Base-by-base conservation (phyloP, 2,113 vertebrate genomes). In the Electrona antarctica region DNA sequence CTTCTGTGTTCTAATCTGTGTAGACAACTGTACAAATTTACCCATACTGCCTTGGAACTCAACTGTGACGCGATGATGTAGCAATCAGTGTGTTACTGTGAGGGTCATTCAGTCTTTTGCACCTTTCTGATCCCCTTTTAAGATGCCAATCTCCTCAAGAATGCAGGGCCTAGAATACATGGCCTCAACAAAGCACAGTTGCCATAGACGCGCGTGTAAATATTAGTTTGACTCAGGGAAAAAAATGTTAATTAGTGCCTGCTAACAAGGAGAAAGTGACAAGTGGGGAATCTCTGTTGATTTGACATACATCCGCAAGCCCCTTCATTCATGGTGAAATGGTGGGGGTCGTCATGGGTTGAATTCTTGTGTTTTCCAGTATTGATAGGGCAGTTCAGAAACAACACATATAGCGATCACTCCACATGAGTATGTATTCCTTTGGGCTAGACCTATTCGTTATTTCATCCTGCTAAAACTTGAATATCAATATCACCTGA, bases 131-230 rank as follows among this genome's bases (percentile, higher is more conserved):
- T 88, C 87, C 85, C 80, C 87, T 89, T 92, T 91, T 89, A 87
- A 92, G 84, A 88, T 86, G 84, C 78, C 86, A 91, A 87, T 92
- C 89, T 88, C 80, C 87, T 81, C 68, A 91, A 86, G 90, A 93
- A 93, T 91, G 88, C 41, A 41, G 21, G 72, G 76, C 80, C 67
- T 78, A 85, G 83, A 88, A 90, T 84, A 86, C 85, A 73, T 75
- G 49, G 76, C 83, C 69, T 82, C 82, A 21, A 90, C 85, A 93
- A 90, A 90, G 86, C 71, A 86, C 79, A 81, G 87, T 92, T 91
- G 85, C 90, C 87, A 90, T 93, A 89, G 91, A 86, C 78, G 82
- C 91, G 75, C 77, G 13, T 84, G 91, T 90, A 91, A 93, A 93
- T 93, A 93, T 92, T 92, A 82, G 91, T 90, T 88, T 82, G 69